Evolutionary conservation across 2,113 vertebrate genomes (phyloP).

Genomic region (Raphicerus campestris): DNA sequence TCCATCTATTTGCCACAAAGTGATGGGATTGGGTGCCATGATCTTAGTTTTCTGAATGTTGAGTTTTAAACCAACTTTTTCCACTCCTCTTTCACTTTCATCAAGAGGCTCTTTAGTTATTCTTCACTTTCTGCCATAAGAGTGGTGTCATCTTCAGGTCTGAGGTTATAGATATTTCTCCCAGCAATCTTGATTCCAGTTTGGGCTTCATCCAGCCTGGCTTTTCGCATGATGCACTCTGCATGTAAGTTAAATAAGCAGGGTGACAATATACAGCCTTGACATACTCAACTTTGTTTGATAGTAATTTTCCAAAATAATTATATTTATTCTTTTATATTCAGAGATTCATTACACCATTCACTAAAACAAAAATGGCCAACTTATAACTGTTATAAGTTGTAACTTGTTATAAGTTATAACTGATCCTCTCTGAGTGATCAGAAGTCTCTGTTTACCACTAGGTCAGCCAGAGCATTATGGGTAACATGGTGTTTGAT

Average conservation of each 20-base stretch:
- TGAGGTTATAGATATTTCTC: not conserved
- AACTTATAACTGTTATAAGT: slow-evolving; percentile 44
- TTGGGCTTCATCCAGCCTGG: not conserved
- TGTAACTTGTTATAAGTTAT: too few relatives aligned
- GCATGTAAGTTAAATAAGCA: not conserved
- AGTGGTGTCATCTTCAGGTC: not conserved
- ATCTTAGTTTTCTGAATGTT: not conserved
- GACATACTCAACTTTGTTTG: not conserved
- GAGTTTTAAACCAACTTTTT: not conserved
- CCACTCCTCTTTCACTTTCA: not conserved
- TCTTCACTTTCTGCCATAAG: not conserved
- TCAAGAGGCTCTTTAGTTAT: not conserved
- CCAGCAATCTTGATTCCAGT: not conserved
- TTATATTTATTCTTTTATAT: slow-evolving; percentile 57
- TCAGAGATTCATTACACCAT: slow-evolving; percentile 53
- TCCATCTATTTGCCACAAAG: not conserved
- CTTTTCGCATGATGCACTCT: not conserved
- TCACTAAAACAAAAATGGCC: slow-evolving; percentile 68
- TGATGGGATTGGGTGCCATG: not conserved
- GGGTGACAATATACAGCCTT: not conserved
- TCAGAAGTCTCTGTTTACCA: slow-evolving; percentile 72
- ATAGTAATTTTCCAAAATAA: slow-evolving; percentile 15
- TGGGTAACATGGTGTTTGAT: slow-evolving; percentile 46
- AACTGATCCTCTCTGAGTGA: slow-evolving; percentile 38
- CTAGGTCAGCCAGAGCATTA: slow-evolving; percentile 53